Percentiles rank a stretch among this genome's conserved stretches.
phyloP scores from a whole-genome alignment of 2,888 invertebrate species.

The Drosophila subsilvestris region DNA sequence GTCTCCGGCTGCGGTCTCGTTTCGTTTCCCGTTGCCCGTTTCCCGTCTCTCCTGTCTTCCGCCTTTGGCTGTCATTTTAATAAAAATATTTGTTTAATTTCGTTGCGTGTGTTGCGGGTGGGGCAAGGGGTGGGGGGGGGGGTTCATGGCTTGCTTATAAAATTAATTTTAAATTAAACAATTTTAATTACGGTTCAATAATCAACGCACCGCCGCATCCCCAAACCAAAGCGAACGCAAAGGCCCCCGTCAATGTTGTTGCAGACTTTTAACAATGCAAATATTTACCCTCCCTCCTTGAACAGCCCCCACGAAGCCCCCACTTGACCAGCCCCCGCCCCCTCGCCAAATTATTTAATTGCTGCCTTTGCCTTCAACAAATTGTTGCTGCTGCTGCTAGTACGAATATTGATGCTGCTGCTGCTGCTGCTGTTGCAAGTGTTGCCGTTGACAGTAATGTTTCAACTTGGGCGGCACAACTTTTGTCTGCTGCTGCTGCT shows the following conservation, averaged over 20 bases:
- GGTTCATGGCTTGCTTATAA: slow-evolving; percentile 45
- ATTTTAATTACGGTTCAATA: slow-evolving; percentile 62
- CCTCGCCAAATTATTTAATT: slow-evolving; percentile 44
- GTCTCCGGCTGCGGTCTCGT: slow-evolving; percentile 44
- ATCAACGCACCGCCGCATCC: slow-evolving; percentile 39
- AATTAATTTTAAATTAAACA: slow-evolving; percentile 62
- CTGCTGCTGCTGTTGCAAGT: slow-evolving; percentile 13
- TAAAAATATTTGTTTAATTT: slow-evolving; percentile 60
- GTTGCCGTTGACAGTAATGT: slow-evolving; percentile 23
- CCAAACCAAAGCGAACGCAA: background rate
- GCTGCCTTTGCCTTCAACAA: slow-evolving; percentile 32
- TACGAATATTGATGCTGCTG: background rate
- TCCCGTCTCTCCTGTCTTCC: slow-evolving; percentile 6
- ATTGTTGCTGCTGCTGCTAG: slow-evolving; percentile 15
- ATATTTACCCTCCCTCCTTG: slow-evolving; percentile 37
- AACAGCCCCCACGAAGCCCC: background rate
- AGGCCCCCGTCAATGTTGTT: slow-evolving; percentile 39
- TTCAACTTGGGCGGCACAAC: slow-evolving; percentile 22
- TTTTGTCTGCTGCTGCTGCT: slow-evolving; percentile 27
- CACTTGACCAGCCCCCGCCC: slow-evolving; percentile 1
- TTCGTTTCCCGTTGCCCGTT: slow-evolving; percentile 5
- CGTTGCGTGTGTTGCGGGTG: slow-evolving; percentile 23
- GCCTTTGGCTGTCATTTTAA: slow-evolving; percentile 48
- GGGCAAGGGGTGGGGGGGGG: background rate
- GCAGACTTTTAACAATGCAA: slow-evolving; percentile 49